Evolutionary conservation across 2,797 vertebrate species (phyloP).

Genomic region (Falco biarmicus): DNA sequence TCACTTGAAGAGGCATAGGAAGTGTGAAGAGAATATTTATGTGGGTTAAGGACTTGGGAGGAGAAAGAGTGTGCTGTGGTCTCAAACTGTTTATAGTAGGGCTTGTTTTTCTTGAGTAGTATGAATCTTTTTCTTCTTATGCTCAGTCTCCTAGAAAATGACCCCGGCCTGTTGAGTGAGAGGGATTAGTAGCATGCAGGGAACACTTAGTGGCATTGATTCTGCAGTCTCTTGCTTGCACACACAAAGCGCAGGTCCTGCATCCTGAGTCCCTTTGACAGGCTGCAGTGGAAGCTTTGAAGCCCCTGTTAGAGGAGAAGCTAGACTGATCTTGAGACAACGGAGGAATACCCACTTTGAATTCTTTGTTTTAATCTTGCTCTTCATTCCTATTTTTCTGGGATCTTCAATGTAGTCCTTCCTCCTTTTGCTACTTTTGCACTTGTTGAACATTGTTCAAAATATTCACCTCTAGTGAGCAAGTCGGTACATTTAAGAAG

Average conservation of each 20-base stretch:
- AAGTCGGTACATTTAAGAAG: no score
- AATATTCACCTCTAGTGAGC: neutral
- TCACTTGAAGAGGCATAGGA: neutral
- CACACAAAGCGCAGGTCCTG: neutral
- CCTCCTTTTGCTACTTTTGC: neutral
- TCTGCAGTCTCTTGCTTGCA: neutral
- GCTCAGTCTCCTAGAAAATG: neutral
- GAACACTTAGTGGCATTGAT: neutral
- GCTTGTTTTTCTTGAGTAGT: neutral
- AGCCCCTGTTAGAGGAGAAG: neutral
- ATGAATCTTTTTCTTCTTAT: neutral
- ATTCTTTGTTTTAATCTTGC: neutral
- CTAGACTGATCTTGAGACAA: neutral
- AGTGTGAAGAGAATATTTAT: neutral
- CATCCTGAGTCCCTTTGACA: neutral
- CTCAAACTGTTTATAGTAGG: neutral
- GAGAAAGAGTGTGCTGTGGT: neutral
- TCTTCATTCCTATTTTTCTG: neutral
- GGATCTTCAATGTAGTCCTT: neutral
- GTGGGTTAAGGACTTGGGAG: neutral
- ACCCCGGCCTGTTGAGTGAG: rapidly evolving
- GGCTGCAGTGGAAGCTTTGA: neutral
- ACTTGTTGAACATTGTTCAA: neutral
- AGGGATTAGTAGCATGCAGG: neutral
- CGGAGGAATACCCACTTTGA: neutral